Percentiles rank a stretch among this genome's conserved stretches.
Conservation (phyloP, 2,113 vertebrate species). For the Scartelaos histophorus region DNA sequence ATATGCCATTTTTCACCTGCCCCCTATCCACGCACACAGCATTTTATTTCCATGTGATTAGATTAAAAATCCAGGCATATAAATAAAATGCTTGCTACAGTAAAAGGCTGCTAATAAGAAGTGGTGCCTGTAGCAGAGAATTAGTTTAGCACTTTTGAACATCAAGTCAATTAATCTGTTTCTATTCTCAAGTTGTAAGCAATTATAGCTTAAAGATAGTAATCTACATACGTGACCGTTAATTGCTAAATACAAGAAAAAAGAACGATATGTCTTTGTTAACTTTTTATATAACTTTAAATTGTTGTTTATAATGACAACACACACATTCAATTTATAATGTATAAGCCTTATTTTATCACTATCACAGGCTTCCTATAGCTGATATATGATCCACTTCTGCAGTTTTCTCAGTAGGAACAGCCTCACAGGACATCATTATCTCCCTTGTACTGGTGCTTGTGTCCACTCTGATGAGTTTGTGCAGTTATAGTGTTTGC, state of each 20-base stretch:
- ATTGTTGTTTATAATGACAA: neutral
- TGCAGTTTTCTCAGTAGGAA: conserved; percentile 30
- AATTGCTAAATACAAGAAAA: neutral
- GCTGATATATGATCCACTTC: neutral
- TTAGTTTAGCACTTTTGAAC: no score
- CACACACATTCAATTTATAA: neutral
- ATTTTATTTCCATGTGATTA: neutral
- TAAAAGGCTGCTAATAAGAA: no score
- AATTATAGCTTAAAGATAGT: no score
- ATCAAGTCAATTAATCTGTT: no score
- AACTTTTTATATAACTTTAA: neutral
- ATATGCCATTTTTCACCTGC: neutral
- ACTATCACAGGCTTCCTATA: neutral
- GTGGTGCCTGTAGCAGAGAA: no score
- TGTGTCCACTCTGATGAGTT: conserved; percentile 27
- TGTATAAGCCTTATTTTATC: neutral
- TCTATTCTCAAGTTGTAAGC: no score
- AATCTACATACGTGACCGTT: neutral
- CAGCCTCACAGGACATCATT: conserved; percentile 37
- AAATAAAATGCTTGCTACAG: no score
- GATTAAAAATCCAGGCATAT: no score
- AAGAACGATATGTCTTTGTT: neutral
- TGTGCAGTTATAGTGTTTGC: conserved; percentile 32
- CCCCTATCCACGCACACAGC: neutral
- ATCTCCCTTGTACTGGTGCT: conserved; percentile 27